Conservation (phyloP, 1,140 invertebrate genomes). For the Arion vulgaris region DNA sequence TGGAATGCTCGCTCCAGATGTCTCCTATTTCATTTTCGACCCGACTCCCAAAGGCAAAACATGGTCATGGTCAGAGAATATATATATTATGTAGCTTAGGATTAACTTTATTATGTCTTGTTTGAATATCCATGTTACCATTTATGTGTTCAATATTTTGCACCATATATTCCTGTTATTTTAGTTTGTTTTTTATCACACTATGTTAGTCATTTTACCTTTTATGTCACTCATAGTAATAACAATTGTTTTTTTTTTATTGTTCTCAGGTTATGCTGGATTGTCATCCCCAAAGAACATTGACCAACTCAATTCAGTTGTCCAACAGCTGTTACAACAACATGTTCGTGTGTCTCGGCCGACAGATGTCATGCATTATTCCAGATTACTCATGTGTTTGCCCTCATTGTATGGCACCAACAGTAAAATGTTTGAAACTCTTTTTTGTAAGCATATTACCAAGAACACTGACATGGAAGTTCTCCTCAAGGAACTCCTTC, state of each 20-base stretch:
- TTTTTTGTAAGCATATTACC: slow-evolving; percentile 68
- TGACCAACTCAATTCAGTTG: slow-evolving; percentile 62
- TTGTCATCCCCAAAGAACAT: slow-evolving; percentile 58
- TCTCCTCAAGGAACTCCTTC: slow-evolving; percentile 66
- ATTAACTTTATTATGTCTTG: too few relatives aligned
- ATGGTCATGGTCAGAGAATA: too few relatives aligned
- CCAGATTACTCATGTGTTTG: slow-evolving; percentile 66
- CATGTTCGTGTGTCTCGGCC: slow-evolving; percentile 62
- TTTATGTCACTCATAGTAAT: too few relatives aligned
- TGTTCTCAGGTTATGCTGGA: slow-evolving; percentile 60
- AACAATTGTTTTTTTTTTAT: slow-evolving; percentile 32
- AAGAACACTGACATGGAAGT: slow-evolving; percentile 63
- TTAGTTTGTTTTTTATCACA: too few relatives aligned
- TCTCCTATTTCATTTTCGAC: too few relatives aligned
- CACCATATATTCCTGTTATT: too few relatives aligned
- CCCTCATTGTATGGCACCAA: slow-evolving; percentile 69
- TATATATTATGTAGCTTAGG: too few relatives aligned
- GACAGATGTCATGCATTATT: slow-evolving; percentile 68
- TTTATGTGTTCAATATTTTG: too few relatives aligned
- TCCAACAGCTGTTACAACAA: slow-evolving; percentile 67
- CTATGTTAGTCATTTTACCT: too few relatives aligned
- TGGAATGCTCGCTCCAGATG: too few relatives aligned
- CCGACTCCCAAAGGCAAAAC: too few relatives aligned
- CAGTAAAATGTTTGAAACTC: slow-evolving; percentile 67
- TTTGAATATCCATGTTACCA: too few relatives aligned